These are phyloP conservation scores for Spheniscus mendiculus DNA, from an alignment of 2,113 vertebrate genomes.

Conservation along the genomic window DNA sequence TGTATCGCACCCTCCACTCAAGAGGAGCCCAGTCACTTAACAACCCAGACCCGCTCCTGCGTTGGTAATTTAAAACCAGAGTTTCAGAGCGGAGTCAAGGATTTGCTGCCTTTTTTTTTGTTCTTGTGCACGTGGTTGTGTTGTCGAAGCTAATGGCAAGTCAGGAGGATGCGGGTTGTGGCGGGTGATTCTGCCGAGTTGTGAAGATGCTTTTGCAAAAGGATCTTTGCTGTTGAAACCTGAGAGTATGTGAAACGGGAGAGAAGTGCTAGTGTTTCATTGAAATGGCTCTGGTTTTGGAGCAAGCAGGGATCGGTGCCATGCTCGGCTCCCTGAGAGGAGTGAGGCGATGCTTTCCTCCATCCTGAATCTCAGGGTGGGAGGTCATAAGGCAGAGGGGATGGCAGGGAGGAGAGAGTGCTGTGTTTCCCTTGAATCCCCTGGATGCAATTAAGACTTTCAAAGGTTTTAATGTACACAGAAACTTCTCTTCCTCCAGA, in stretches of 20 bases:
- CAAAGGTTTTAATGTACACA: neutral
- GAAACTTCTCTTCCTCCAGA: neutral
- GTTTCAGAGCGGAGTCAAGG: conserved; percentile 15
- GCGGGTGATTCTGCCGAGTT: neutral
- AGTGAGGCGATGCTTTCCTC: neutral
- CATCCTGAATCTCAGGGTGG: neutral
- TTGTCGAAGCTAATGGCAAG: neutral
- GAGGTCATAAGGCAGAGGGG: neutral
- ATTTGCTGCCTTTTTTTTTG: neutral
- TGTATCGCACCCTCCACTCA: neutral
- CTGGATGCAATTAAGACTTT: neutral
- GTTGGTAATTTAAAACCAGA: conserved; percentile 4
- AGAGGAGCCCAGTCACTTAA: neutral
- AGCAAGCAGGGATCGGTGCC: rapidly evolving
- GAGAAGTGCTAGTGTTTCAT: neutral
- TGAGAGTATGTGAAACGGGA: neutral
- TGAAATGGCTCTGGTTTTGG: neutral
- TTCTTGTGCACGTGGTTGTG: neutral
- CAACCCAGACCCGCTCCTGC: neutral
- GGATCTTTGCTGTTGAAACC: neutral
- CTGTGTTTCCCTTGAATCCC: neutral
- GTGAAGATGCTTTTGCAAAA: neutral
- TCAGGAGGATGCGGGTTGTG: neutral
- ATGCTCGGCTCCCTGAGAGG: neutral
- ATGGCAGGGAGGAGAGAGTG: neutral